Percentiles rank a stretch among this genome's conserved stretches.
phyloP scores from a whole-genome alignment of 2,888 invertebrate species.

The Iphiclides podalirius region DNA sequence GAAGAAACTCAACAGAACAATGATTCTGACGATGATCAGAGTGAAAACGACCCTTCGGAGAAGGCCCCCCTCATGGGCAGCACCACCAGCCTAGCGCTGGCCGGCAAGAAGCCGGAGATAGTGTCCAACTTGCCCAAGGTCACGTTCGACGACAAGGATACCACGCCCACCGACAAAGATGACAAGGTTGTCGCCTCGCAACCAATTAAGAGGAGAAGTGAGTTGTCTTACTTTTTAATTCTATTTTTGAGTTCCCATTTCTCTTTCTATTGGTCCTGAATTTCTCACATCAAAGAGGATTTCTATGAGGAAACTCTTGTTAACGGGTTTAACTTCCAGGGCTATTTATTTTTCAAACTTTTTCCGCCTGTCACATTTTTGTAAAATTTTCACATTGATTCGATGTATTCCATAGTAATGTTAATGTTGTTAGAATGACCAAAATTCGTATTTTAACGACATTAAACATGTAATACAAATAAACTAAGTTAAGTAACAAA shows the following conservation, averaged over 20 bases:
- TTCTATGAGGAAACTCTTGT: no score
- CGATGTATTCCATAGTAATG: no score
- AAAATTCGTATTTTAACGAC: no score
- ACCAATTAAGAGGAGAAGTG: conserved; percentile 70
- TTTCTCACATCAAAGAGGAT: no score
- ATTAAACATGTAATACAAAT: no score
- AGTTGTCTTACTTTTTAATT: conserved; percentile 40
- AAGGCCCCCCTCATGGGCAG: conserved; percentile 73
- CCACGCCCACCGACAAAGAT: conserved; percentile 41
- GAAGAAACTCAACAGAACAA: conserved; percentile 35
- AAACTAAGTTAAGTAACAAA: no score
- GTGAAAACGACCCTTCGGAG: conserved; percentile 68
- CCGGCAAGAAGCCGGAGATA: conserved; percentile 61
- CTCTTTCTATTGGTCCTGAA: no score
- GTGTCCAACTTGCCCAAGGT: conserved; percentile 69
- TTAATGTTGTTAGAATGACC: no score
- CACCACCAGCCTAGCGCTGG: conserved; percentile 48
- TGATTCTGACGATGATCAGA: conserved; percentile 64
- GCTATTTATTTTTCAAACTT: no score
- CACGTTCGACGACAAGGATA: conserved; percentile 51
- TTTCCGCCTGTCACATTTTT: no score
- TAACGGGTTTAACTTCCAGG: no score
- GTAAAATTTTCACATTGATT: no score
- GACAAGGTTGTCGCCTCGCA: conserved; percentile 57
- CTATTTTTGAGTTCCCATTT: background rate